Evolutionary conservation across 2,888 invertebrate genomes (phyloP).

Genomic region (Sphaeridia pumilis): DNA sequence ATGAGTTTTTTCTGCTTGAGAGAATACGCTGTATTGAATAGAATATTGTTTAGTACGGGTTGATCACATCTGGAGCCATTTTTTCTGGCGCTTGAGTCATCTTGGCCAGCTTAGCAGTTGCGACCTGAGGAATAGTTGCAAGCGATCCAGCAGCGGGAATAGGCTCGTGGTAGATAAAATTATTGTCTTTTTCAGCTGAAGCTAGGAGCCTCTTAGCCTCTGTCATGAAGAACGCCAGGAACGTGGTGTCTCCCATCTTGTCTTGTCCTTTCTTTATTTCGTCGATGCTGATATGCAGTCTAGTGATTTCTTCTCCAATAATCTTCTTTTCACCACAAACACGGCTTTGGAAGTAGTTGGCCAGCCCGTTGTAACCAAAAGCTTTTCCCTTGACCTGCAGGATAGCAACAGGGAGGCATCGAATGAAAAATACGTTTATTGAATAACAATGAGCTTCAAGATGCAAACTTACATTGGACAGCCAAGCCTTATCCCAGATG

Average conservation of each 20-base stretch:
- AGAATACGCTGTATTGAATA: neutral
- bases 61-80: constrained; percentile 13
- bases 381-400: constrained; percentile 69
- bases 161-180: constrained; percentile 97
- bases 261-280: constrained; percentile 59
- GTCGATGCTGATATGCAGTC: constrained; percentile 53
- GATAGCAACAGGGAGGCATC: constrained; percentile 19
- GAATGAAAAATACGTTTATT: neutral
- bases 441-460: neutral
- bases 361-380: constrained; percentile 71
- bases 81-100: constrained; percentile 52
- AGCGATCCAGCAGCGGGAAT: constrained; percentile 72
- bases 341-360: constrained; percentile 77
- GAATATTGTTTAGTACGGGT: constrained; percentile 6
- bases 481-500: constrained; percentile 85
- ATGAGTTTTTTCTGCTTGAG: neutral
- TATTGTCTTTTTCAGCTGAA: constrained; percentile 86
- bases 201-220: constrained; percentile 59
- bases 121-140: constrained; percentile 66
- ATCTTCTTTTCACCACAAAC: constrained; percentile 64
- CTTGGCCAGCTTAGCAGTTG: constrained; percentile 62
- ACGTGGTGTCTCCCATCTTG: constrained; percentile 49
- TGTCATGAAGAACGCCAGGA: constrained; percentile 51
- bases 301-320: constrained; percentile 82
- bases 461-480: constrained; percentile 50